A percentile compares a stretch with the other conserved stretches of the same genome.
phyloP scores from a whole-genome alignment of 2,113 vertebrate species.

The Xiphophorus hellerii region DNA sequence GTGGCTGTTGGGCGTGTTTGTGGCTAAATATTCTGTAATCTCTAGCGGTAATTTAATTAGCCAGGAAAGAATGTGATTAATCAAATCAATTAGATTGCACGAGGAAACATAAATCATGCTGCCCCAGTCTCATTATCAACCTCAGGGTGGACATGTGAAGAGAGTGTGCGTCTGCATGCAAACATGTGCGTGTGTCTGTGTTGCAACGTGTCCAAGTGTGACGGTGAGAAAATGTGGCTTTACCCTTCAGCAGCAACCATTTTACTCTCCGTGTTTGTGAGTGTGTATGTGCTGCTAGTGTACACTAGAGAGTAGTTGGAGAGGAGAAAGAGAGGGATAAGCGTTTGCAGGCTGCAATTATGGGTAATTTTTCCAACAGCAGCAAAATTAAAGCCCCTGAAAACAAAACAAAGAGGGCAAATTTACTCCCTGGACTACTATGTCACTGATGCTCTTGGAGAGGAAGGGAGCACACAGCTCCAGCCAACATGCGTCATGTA shows the following conservation, averaged over 20 bases:
- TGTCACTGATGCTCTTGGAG: slow-evolving; percentile 61
- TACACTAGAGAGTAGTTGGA: slow-evolving; percentile 56
- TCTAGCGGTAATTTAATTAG: slow-evolving; percentile 77
- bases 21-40: slow-evolving; percentile 72
- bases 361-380: slow-evolving; percentile 79
- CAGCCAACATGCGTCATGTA: slow-evolving; percentile 51
- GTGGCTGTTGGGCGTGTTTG: slow-evolving; percentile 38
- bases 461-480: slow-evolving; percentile 33
- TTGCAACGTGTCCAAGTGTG: slow-evolving; percentile 47
- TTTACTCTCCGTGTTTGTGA: slow-evolving; percentile 38
- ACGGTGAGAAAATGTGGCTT: slow-evolving; percentile 57
- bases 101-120: slow-evolving; percentile 75
- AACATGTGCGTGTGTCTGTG: slow-evolving; percentile 28
- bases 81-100: slow-evolving; percentile 76
- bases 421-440: slow-evolving; percentile 73
- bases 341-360: slow-evolving; percentile 82
- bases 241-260: slow-evolving; percentile 55
- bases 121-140: slow-evolving; percentile 64
- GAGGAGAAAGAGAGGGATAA: slow-evolving; percentile 73
- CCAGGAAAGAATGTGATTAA: slow-evolving; percentile 74
- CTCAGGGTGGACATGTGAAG: slow-evolving; percentile 37
- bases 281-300: slow-evolving; percentile 41
- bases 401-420: slow-evolving; percentile 80
- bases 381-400: slow-evolving; percentile 77
- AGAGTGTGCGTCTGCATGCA: slow-evolving; percentile 25